Conservation (phyloP, 1,140 invertebrate species). For the Drosophila eugracilis region DNA sequence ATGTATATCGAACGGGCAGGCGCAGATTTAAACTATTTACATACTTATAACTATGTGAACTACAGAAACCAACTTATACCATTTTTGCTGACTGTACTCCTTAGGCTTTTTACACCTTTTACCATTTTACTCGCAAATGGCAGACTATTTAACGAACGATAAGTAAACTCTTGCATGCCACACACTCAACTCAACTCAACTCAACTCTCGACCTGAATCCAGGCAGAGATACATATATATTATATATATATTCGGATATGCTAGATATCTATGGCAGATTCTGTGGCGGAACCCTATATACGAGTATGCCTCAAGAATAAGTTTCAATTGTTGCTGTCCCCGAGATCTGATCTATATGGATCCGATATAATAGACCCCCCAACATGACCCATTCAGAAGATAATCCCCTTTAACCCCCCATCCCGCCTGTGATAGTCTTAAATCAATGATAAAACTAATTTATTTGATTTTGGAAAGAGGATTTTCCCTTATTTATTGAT, state of each 20-base stretch:
- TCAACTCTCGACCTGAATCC: background rate
- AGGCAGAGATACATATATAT: constrained; percentile 19
- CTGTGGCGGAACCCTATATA: constrained; percentile 25
- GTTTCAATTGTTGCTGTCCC: constrained; percentile 21
- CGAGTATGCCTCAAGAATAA: background rate
- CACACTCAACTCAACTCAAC: constrained; percentile 29
- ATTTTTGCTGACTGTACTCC: constrained; percentile 82
- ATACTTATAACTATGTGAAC: constrained; percentile 50
- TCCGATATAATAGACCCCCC: background rate
- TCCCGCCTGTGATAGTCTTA: constrained; percentile 77
- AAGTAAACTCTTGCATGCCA: constrained; percentile 58
- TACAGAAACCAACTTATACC: constrained; percentile 73
- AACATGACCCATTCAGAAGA: constrained; percentile 1
- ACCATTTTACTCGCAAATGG: constrained; percentile 76
- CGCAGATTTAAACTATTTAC: constrained; percentile 57
- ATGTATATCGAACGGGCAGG: constrained; percentile 17
- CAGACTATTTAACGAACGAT: constrained; percentile 57
- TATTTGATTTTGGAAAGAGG: constrained; percentile 3
- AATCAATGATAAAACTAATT: constrained; percentile 43
- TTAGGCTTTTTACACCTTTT: constrained; percentile 83
- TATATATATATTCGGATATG: constrained; percentile 11
- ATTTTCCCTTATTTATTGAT: background rate
- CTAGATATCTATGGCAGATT: background rate
- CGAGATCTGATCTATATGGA: constrained; percentile 3
- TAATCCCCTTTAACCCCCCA: too few species aligned